Evolutionary conservation across 2,797 vertebrate genomes (phyloP).

Genomic region (Nannoperca obscura): DNA sequence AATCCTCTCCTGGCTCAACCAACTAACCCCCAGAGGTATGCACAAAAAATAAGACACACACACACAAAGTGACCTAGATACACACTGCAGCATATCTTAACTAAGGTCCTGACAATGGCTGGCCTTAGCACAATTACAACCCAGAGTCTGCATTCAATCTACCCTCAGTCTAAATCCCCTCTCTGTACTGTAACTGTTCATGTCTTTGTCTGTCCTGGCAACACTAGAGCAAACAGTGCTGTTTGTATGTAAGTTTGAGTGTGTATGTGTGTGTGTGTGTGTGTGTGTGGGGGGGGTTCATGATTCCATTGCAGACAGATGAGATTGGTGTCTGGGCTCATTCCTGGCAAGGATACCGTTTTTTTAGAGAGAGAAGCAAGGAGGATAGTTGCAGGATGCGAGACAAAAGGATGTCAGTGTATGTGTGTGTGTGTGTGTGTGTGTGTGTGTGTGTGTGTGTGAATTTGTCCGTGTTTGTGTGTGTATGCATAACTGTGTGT

Average conservation of each 20-base stretch:
- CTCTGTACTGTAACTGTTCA: conserved; percentile 30
- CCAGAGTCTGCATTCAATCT: conserved; percentile 65
- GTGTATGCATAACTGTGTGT: not conserved
- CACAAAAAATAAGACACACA: conserved; percentile 55
- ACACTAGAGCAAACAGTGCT: conserved; percentile 10
- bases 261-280: conserved; percentile 7
- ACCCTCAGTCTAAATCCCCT: conserved; percentile 12
- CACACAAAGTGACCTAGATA: conserved; percentile 61
- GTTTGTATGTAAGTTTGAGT: conserved; percentile 5
- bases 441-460: conserved; percentile 2
- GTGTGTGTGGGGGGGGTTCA: conserved; percentile 8
- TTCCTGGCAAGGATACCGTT: conserved; percentile 48
- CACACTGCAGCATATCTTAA: conserved; percentile 53
- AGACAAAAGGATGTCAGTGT: conserved; percentile 40
- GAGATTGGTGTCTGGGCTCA: conserved; percentile 59
- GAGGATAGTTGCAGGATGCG: conserved; percentile 35
- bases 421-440: conserved; percentile 14
- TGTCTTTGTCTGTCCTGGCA: conserved; percentile 25
- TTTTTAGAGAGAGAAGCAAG: conserved; percentile 47
- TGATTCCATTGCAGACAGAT: conserved; percentile 52
- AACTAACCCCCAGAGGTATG: conserved; percentile 51
- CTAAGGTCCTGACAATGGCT: conserved; percentile 55
- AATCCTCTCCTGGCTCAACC: conserved; percentile 70
- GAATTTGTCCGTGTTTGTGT: not conserved
- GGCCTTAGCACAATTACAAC: conserved; percentile 44